phyloP scores from a whole-genome alignment of 2,113 vertebrate genomes.

The Dipodomys ordii region DNA sequence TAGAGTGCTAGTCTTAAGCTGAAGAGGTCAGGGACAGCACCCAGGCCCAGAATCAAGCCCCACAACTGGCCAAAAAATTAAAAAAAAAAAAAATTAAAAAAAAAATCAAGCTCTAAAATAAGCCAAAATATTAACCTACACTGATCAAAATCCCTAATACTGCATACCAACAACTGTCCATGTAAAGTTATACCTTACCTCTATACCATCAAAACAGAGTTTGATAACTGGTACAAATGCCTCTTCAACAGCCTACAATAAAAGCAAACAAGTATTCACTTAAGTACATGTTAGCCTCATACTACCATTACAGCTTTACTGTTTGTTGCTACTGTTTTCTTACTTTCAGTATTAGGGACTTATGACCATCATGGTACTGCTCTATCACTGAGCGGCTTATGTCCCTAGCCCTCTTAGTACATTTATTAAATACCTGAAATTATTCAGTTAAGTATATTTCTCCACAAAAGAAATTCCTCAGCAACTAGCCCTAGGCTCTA shows the following conservation, averaged over 20 bases:
- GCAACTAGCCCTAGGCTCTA: not conserved
- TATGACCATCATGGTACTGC: not conserved
- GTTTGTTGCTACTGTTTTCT: too few relatives aligned
- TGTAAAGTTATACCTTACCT: constrained; percentile 86
- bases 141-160: not conserved
- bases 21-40: too few relatives aligned
- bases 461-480: not conserved
- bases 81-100: too few relatives aligned
- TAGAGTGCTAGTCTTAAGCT: too few relatives aligned
- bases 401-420: not conserved
- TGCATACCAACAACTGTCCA: not conserved
- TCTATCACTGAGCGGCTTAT: not conserved
- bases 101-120: not conserved
- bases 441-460: constrained; percentile 4
- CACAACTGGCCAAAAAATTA: too few relatives aligned
- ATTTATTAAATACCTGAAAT: constrained; percentile 8
- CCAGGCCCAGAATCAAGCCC: too few relatives aligned
- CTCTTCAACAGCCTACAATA: constrained; percentile 92
- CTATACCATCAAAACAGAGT: constrained; percentile 93
- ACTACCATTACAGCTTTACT: too few relatives aligned
- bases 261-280: constrained; percentile 18
- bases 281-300: too few relatives aligned
- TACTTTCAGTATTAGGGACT: too few relatives aligned
- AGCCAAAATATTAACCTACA: constrained; percentile 11
- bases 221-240: constrained; percentile 96